Evolutionary conservation across 64 coral and sea anemone species (phyloP).

Genomic region (Montipora sp.): DNA sequence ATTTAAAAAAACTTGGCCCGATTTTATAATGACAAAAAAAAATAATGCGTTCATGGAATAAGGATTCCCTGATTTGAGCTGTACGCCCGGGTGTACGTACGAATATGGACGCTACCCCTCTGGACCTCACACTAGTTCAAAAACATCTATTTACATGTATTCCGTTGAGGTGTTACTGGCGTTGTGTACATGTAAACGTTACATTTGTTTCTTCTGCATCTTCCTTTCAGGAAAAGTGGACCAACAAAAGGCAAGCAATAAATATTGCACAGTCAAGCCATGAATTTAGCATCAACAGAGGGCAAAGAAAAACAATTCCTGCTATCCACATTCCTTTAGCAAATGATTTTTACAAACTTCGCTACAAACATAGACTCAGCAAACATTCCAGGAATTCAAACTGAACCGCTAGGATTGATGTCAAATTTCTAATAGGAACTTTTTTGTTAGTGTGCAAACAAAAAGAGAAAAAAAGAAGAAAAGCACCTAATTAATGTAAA

Average conservation of each 20-base stretch:
- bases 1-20: no score
- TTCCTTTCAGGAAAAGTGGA: not conserved
- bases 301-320: not conserved
- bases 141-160: no score
- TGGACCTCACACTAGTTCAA: no score
- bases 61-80: no score
- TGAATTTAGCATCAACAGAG: not conserved
- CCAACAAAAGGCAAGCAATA: not conserved
- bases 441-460: not conserved
- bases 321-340: not conserved
- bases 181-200: no score
- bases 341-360: slow-evolving; percentile 33
- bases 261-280: not conserved
- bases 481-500: no score
- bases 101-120: no score
- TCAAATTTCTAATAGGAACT: not conserved
- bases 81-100: no score
- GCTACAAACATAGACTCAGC: slow-evolving; percentile 2
- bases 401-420: not conserved
- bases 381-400: not conserved
- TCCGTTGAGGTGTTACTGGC: no score
- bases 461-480: not conserved
- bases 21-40: no score
- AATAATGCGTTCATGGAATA: no score
- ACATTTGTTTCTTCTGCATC: not conserved